Base-by-base conservation (phyloP, 2,888 invertebrate species). In the Yponomeuta plumbellus region DNA sequence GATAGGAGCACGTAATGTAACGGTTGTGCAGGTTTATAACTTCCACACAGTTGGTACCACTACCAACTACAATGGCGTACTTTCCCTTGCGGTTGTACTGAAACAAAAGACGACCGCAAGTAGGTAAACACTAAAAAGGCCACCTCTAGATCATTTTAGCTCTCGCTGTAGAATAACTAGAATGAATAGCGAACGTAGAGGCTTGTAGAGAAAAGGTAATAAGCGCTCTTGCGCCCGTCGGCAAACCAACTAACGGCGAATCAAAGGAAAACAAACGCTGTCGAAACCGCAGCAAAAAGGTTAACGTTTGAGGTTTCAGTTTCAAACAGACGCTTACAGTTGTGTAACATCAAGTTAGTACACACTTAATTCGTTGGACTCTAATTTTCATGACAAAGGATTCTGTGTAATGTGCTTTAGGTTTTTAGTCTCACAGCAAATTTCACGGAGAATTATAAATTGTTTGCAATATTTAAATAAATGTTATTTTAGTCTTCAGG, bases 31-130 rank as follows among this genome's bases (percentile, higher is more conserved):
- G 80, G 69, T 91, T 91, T 65, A 91, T 82, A 4, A 90, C 83
- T 71, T 91, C 91, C 0, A 91, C 77, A 69, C 88, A 86, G 44
- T 80, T 84, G 2, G 91, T 90, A 1, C 91, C 91, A 57, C 91
- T 90, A 61, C 91, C 91, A 3, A 91, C 91, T 20, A 89, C 80
- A 61, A 91, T 80, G 0, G 76, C 88, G 71, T 91, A 91, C 69
- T 91, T 91, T 1, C 90, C 91, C 79, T 91, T 89, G 23, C 90
- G 86, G 69, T 91, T 91, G 70, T 72, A 84, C 91, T 91, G 80
- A 44, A 80, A 58, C 52, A 34, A 23, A 17, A 61, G 21, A 52
- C 44, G 44, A 17, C 17, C 44, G 44, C 44, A 0, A 17, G 44
- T 52, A 61, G 22, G n/a, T 11, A 34, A 10, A 23, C 61, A 61